phyloP scores from a whole-genome alignment of 2,888 invertebrate species.

The Caenorhabditis drosophilae region DNA sequence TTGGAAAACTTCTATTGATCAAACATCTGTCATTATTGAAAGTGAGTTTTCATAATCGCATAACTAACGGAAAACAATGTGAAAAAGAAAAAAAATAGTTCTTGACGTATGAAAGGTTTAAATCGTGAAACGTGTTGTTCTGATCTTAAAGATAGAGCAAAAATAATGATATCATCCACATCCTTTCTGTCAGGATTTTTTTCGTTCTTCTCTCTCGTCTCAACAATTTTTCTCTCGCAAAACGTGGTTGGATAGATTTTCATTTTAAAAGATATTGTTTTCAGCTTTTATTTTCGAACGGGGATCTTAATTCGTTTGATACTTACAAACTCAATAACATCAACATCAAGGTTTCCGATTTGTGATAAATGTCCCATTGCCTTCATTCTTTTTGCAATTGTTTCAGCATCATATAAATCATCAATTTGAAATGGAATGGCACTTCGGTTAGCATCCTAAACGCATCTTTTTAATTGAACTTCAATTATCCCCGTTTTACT shows the following conservation, averaged over 20 bases:
- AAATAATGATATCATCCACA: no score
- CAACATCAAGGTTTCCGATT: conserved; percentile 56
- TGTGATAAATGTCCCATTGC: conserved; percentile 52
- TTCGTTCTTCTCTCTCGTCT: background rate
- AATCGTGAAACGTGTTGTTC: no score
- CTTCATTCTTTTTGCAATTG: conserved; percentile 52
- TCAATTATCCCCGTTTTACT: conserved; percentile 9
- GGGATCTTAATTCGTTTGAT: no score
- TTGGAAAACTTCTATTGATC: no score
- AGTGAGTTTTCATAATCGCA: no score
- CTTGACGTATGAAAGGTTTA: no score
- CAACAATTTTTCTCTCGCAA: background rate
- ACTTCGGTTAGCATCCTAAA: conserved; percentile 28
- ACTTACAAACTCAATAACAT: conserved; percentile 55
- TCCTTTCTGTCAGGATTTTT: background rate
- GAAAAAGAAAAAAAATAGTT: no score
- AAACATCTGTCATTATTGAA: no score
- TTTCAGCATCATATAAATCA: conserved; percentile 47
- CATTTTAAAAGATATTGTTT: no score
- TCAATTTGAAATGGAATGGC: conserved; percentile 43
- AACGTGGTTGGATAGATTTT: background rate
- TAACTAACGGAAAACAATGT: no score
- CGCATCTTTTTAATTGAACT: background rate
- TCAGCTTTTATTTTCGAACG: no score
- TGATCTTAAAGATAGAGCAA: no score